These are phyloP conservation scores for Melopsittacus undulatus DNA, from an alignment of 2,797 vertebrate species.

Conservation along the genomic window DNA sequence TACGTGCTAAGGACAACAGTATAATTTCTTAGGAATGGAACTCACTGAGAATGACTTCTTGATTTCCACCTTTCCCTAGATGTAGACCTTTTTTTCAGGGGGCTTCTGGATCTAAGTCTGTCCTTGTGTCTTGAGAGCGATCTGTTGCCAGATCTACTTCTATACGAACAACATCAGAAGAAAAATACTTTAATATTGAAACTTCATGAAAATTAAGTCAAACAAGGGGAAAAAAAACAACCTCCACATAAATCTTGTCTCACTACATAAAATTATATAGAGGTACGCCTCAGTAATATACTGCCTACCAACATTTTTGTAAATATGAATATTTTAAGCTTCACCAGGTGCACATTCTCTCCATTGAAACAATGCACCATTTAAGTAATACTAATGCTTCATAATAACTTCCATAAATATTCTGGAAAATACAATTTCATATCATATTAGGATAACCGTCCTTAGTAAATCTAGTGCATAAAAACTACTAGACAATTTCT, in stretches of 20 bases:
- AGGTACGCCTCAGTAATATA: neutral
- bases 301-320: neutral
- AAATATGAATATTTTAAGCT: neutral
- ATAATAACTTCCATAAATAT: neutral
- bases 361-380: neutral
- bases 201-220: neutral
- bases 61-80: conserved; percentile 85
- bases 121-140: conserved; percentile 79
- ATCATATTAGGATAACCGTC: neutral
- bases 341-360: neutral
- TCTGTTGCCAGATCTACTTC: conserved; percentile 81
- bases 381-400: neutral
- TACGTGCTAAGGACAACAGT: neutral
- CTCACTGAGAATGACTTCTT: conserved; percentile 86
- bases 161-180: conserved; percentile 50
- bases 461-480: neutral
- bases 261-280: neutral
- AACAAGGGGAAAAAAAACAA: neutral
- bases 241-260: neutral
- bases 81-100: conserved; percentile 84
- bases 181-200: neutral
- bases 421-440: neutral
- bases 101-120: conserved; percentile 79
- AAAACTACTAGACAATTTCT: neutral
- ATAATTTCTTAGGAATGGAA: neutral